A percentile compares a stretch with the other conserved stretches of the same genome.
Evolutionary conservation across 2,113 vertebrate species (phyloP).

Genomic region (Ameiurus melas): DNA sequence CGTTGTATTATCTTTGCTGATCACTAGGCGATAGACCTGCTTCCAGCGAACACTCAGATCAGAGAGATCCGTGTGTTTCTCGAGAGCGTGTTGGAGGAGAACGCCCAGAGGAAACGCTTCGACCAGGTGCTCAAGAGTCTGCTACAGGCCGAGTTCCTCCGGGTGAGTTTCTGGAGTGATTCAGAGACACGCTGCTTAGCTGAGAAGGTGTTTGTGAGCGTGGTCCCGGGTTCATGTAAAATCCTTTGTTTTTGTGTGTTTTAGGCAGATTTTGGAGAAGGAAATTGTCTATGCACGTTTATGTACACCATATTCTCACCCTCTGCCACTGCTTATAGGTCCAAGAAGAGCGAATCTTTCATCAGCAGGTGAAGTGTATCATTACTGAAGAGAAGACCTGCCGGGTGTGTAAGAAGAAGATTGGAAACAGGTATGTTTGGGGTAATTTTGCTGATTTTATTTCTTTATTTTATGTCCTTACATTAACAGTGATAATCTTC

Average conservation of each 20-base stretch:
- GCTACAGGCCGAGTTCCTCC: constrained; percentile 92
- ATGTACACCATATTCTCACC: background rate
- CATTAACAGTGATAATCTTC: background rate
- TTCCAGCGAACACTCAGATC: constrained; percentile 97
- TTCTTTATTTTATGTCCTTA: too few relatives aligned
- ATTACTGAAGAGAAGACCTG: constrained; percentile 98
- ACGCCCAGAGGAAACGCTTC: constrained; percentile 89
- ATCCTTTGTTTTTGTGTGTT: background rate
- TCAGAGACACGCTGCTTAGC: background rate
- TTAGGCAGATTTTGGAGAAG: background rate
- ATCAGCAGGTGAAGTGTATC: constrained; percentile 97
- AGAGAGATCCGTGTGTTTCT: constrained; percentile 92
- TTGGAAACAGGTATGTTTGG: constrained; percentile 87
- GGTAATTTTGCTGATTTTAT: background rate
- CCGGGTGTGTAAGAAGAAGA: constrained; percentile 97
- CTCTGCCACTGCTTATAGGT: constrained; percentile 70
- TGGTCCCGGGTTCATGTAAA: background rate
- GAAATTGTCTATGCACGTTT: background rate
- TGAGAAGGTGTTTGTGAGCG: background rate
- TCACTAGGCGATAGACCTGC: constrained; percentile 88
- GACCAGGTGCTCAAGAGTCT: constrained; percentile 97
- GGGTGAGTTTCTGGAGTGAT: constrained; percentile 70
- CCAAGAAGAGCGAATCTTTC: constrained; percentile 94
- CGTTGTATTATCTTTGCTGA: background rate
- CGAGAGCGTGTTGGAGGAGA: constrained; percentile 96